A percentile compares a stretch with the other conserved stretches of the same genome.
phyloP scores from a whole-genome alignment of 1,140 invertebrate genomes.

The Drosophila novamexicana region DNA sequence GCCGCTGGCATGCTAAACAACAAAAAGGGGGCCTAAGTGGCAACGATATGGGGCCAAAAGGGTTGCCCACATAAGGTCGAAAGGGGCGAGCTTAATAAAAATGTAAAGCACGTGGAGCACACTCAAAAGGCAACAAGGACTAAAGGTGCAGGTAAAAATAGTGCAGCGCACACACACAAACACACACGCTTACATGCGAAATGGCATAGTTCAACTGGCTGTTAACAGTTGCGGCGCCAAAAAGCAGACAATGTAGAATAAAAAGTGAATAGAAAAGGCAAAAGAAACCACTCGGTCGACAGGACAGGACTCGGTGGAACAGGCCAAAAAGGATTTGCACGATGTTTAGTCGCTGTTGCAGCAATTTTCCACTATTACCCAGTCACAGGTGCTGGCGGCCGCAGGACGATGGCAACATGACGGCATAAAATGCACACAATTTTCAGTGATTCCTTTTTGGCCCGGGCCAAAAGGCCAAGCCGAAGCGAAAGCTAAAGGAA shows the following conservation, averaged over 20 bases:
- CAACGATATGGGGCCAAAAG: constrained; percentile 46
- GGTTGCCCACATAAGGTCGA: constrained; percentile 39
- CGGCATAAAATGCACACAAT: constrained; percentile 78
- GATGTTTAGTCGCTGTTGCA: constrained; percentile 81
- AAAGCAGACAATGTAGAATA: constrained; percentile 47
- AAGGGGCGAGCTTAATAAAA: constrained; percentile 71
- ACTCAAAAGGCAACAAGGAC: constrained; percentile 43
- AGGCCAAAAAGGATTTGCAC: constrained; percentile 77
- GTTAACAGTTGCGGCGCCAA: constrained; percentile 81
- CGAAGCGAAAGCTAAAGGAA: constrained; percentile 20
- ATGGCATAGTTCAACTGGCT: constrained; percentile 83
- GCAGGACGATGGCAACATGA: constrained; percentile 35
- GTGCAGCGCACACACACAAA: constrained; percentile 57
- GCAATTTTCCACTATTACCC: constrained; percentile 83
- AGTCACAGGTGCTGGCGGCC: constrained; percentile 58
- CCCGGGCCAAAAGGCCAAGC: constrained; percentile 4
- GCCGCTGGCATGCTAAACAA: constrained; percentile 79
- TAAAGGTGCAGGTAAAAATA: constrained; percentile 68
- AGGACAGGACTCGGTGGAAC: constrained; percentile 22
- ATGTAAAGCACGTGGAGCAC: constrained; percentile 76
- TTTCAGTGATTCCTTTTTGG: constrained; percentile 76
- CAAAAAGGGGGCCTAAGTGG: constrained; percentile 17
- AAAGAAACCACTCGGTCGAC: constrained; percentile 28
- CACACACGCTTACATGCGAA: constrained; percentile 57
- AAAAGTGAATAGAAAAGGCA: constrained; percentile 25